Conservation (phyloP, 2,113 vertebrate species). For the Varanus komodoensis region DNA sequence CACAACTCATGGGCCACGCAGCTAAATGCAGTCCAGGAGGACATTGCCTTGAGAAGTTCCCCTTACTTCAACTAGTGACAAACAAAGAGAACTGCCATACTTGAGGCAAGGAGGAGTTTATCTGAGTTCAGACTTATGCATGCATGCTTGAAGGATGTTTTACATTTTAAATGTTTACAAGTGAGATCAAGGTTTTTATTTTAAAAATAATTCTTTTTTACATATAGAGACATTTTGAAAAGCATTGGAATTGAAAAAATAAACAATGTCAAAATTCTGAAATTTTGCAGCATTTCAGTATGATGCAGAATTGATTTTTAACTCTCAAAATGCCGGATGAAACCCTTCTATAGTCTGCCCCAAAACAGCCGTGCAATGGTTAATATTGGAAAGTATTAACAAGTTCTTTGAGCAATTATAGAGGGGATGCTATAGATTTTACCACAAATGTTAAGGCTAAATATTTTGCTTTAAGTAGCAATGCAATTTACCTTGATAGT, state of each 20-base stretch:
- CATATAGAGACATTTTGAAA: background rate
- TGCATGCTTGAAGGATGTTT: too few species aligned
- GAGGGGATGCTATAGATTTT: background rate
- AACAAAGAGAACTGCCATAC: background rate
- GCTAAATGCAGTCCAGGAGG: background rate
- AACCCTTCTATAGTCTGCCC: background rate
- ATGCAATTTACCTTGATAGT: background rate
- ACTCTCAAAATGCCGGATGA: background rate
- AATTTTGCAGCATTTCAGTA: background rate
- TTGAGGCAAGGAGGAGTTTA: background rate
- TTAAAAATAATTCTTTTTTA: background rate
- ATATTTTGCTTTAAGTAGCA: conserved; percentile 41
- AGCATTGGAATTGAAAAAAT: background rate
- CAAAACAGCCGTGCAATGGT: background rate
- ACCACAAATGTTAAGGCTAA: conserved; percentile 16
- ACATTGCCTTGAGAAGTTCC: background rate
- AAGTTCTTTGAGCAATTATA: background rate
- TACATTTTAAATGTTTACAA: too few species aligned
- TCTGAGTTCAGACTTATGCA: background rate
- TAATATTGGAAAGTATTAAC: background rate
- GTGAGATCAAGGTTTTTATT: too few species aligned
- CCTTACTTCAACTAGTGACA: background rate
- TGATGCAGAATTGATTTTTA: background rate
- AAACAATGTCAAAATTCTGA: background rate
- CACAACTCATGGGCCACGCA: background rate